Base-by-base conservation (phyloP, 2,888 invertebrate genomes). In the Agrotis exclamationis region DNA sequence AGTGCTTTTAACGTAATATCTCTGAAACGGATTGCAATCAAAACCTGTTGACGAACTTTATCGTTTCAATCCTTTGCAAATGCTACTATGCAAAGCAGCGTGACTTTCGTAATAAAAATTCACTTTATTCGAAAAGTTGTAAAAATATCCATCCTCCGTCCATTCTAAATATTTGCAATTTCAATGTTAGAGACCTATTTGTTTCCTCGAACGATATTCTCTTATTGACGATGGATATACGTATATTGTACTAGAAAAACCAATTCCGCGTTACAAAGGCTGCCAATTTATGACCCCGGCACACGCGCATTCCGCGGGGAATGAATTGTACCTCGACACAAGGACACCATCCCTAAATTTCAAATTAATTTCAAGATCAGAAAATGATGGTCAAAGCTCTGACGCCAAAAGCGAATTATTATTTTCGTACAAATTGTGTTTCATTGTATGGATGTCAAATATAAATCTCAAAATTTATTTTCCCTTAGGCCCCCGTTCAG, bases 221-320 rank as follows among this genome's bases (percentile, higher is more conserved):
- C 81, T 87, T 85, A 86, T 84, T 81, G 80, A 73, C 78, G 74
- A 80, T 74, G 72, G 79, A 78, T 83, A 80, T 81, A 70, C 83
- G 86, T 87, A 87, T 86, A 86, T 88, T 87, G 89, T 88, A 88
- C 87, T 90, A 91, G 90, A 91, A 93, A 93, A 94, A 93, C 91
- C 93, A 93, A 94, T 93, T 92, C 87, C 91, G 86, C 70, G 85
- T 77, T 86, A 94, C 93, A 94, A 94, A 92, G 89, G 91, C 87
- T 79, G 87, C 87, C 93, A 93, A 93, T 93, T 93, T 92, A 92
- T 92, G 92, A 89, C 87, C 86, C 85, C 87, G 85, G 84, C 87
- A 88, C 89, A 88, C 86, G 88, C 85, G 82, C 87, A 85, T 83
- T 83, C 88, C 88, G 51, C 48, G n/a, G 81, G 81, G 78, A 83